Percentiles rank a stretch among this genome's conserved stretches.
phyloP scores from a whole-genome alignment of 2,113 vertebrate genomes.

The Clarias magur region DNA sequence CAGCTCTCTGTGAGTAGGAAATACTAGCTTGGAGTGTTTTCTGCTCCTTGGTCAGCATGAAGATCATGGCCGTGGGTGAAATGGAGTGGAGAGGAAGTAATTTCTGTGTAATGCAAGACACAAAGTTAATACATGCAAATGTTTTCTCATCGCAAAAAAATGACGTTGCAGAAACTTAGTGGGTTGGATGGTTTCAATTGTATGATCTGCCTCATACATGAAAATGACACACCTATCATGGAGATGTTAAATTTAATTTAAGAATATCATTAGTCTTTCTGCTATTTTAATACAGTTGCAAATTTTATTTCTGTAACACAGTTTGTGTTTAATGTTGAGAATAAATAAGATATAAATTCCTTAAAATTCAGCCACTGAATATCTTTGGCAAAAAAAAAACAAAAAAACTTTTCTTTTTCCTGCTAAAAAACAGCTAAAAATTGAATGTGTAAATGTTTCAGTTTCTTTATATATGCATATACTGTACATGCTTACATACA shows the following conservation, averaged over 20 bases:
- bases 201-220: neutral
- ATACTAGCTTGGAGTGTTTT: slow-evolving; percentile 22
- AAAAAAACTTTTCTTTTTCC: neutral
- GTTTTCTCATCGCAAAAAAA: slow-evolving; percentile 22
- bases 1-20: slow-evolving; percentile 29
- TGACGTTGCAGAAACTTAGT: neutral
- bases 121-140: slow-evolving; percentile 32
- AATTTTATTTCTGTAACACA: neutral
- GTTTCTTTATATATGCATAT: neutral
- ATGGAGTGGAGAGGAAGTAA: neutral
- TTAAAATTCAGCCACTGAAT: neutral
- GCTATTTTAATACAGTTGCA: neutral
- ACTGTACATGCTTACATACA: too few relatives aligned
- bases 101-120: slow-evolving; percentile 9
- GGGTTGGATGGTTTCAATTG: slow-evolving; percentile 15
- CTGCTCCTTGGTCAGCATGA: slow-evolving; percentile 11
- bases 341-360: neutral
- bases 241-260: neutral
- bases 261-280: neutral
- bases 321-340: neutral
- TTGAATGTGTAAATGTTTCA: neutral
- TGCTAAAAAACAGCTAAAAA: neutral
- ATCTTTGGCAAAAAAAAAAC: neutral
- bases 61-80: slow-evolving; percentile 10
- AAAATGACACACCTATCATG: neutral